These are phyloP conservation scores for Argyrosomus regius DNA, from an alignment of 2,797 vertebrate species.

Conservation along the genomic window DNA sequence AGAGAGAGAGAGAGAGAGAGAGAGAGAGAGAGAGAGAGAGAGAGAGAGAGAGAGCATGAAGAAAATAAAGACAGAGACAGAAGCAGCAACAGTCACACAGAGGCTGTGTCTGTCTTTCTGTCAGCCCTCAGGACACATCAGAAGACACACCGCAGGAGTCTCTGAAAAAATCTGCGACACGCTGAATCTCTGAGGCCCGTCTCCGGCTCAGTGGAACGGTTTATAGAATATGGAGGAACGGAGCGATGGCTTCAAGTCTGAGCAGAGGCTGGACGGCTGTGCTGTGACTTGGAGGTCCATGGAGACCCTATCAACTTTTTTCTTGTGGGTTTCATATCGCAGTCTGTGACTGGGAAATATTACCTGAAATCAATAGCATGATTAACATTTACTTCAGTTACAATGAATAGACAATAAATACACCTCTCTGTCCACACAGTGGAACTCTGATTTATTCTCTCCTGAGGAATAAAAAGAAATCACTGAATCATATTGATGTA, in stretches of 20 bases:
- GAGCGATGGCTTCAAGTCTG: conserved; percentile 34
- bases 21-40: conserved; percentile 34
- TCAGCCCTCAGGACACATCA: conserved; percentile 71
- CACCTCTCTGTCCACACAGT: background rate
- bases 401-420: background rate
- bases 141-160: conserved; percentile 52
- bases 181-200: conserved; percentile 46
- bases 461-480: background rate
- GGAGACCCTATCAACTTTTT: background rate
- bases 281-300: background rate
- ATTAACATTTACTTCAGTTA: background rate
- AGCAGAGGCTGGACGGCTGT: conserved; percentile 22
- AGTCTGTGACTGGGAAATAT: background rate
- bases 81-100: conserved; percentile 44
- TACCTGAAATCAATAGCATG: background rate
- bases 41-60: conserved; percentile 23
- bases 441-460: background rate
- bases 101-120: conserved; percentile 67
- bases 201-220: conserved; percentile 35
- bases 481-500: background rate
- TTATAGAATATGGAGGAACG: conserved; percentile 27
- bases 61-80: conserved; percentile 67
- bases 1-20: conserved; percentile 16
- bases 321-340: conserved; percentile 10
- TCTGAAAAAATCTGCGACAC: conserved; percentile 34